phyloP scores from a whole-genome alignment of 1,140 invertebrate genomes.

The Hormaphis cornu region DNA sequence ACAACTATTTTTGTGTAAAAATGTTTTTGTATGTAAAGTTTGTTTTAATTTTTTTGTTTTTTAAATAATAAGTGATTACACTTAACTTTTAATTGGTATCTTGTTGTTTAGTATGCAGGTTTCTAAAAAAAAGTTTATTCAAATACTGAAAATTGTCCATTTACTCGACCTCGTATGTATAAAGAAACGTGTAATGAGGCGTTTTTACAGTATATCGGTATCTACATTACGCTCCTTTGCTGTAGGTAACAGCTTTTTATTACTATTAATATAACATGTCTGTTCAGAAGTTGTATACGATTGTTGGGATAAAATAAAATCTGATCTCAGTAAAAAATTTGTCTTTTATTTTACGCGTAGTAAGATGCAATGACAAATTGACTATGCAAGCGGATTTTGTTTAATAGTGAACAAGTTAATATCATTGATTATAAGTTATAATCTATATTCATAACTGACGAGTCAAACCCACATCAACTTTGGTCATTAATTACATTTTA shows the following conservation, averaged over 20 bases:
- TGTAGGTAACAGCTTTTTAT: neutral
- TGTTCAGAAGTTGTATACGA: constrained; percentile 28
- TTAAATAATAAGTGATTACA: constrained; percentile 19
- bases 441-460: too few species aligned
- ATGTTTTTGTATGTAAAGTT: neutral
- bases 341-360: neutral
- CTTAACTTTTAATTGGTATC: neutral
- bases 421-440: too few species aligned
- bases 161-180: neutral
- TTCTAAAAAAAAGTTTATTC: neutral
- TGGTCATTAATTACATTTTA: too few species aligned
- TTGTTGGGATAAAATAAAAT: constrained; percentile 30
- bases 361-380: neutral
- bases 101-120: constrained; percentile 16
- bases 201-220: neutral
- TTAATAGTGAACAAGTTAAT: too few species aligned
- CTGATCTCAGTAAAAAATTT: constrained; percentile 8
- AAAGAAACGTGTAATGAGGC: neutral
- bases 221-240: neutral
- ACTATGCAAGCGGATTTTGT: neutral
- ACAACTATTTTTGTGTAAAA: constrained; percentile 5
- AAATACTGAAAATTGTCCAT: constrained; percentile 4
- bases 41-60: constrained; percentile 12
- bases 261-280: constrained; percentile 18
- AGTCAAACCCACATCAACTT: too few species aligned